Conservation (phyloP, 2,888 invertebrate species). For the Heliconius ismenius region DNA sequence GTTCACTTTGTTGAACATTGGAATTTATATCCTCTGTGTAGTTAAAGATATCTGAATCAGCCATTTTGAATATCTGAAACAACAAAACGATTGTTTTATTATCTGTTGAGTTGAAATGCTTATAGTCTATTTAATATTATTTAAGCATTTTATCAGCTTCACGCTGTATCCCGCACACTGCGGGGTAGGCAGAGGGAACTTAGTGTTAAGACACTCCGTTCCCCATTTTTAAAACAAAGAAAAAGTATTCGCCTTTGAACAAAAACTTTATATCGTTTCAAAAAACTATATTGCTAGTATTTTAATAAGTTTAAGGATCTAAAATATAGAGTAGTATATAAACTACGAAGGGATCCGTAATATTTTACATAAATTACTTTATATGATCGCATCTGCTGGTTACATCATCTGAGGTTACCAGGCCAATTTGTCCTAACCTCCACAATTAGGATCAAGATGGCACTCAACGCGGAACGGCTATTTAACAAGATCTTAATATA, state of each 20-base stretch:
- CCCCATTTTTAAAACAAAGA: too few species aligned
- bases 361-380: slow-evolving; percentile 25
- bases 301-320: background rate
- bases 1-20: slow-evolving; percentile 50
- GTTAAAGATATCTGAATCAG: slow-evolving; percentile 48
- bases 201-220: too few species aligned
- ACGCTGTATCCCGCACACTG: too few species aligned
- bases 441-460: slow-evolving; percentile 47
- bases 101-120: background rate
- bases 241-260: background rate
- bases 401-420: slow-evolving; percentile 47
- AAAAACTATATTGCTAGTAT: background rate
- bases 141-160: background rate
- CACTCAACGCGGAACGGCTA: slow-evolving; percentile 17
- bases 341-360: slow-evolving; percentile 23
- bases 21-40: slow-evolving; percentile 48
- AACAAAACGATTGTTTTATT: slow-evolving; percentile 9
- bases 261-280: background rate
- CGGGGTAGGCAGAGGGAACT: too few species aligned
- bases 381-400: slow-evolving; percentile 34
- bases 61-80: slow-evolving; percentile 52
- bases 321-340: slow-evolving; percentile 18
- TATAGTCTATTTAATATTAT: background rate
- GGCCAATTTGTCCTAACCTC: slow-evolving; percentile 50
- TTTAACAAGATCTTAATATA: slow-evolving; percentile 11